phyloP scores from a whole-genome alignment of 2,797 vertebrate genomes.

The Catharus ustulatus region DNA sequence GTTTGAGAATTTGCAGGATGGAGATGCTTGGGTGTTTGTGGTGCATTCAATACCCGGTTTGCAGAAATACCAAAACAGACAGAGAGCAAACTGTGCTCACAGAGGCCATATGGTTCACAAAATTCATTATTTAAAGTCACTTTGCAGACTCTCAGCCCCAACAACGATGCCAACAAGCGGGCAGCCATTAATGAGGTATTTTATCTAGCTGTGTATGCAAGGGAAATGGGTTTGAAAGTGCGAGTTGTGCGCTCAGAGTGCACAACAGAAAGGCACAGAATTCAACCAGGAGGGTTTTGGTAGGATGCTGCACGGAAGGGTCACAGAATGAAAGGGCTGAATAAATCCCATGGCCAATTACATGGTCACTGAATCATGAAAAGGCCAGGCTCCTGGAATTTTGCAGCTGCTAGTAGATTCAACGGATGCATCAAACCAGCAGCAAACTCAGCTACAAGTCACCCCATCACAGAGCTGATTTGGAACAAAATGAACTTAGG shows the following conservation, averaged over 20 bases:
- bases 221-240: background rate
- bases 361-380: conserved; percentile 72
- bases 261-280: background rate
- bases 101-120: background rate
- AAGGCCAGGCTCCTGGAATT: conserved; percentile 66
- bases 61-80: background rate
- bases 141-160: background rate
- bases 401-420: conserved; percentile 65
- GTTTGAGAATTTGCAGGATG: background rate
- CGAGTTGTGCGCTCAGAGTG: background rate
- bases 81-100: background rate
- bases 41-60: background rate
- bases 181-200: background rate
- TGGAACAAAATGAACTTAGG: background rate
- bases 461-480: background rate
- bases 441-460: conserved; percentile 51
- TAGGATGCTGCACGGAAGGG: conserved; percentile 23
- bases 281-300: background rate
- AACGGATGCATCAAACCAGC: conserved; percentile 40
- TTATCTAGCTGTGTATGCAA: background rate
- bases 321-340: conserved; percentile 70
- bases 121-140: background rate
- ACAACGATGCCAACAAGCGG: background rate
- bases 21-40: background rate
- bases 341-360: conserved; percentile 70